Evolutionary conservation across 2,113 vertebrate species (phyloP).

Genomic region (Ptilonorhynchus violaceus): DNA sequence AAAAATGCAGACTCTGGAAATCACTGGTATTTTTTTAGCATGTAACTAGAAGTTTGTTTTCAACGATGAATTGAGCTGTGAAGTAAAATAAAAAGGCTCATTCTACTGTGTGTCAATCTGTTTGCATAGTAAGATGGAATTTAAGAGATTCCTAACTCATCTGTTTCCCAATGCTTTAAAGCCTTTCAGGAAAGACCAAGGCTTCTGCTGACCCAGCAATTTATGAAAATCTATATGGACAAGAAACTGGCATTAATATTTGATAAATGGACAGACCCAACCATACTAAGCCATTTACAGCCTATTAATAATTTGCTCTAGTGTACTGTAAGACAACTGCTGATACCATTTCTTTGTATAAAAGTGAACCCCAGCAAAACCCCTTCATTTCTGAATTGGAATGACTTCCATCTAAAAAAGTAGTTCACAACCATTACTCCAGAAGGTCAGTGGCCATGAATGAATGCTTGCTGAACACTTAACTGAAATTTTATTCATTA

Average conservation of each 20-base stretch:
- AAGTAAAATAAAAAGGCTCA: not conserved
- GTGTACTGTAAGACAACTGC: not conserved
- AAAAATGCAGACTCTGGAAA: not conserved
- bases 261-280: not conserved
- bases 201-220: not conserved
- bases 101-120: not conserved
- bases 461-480: not conserved
- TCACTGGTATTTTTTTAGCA: not conserved
- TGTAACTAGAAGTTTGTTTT: not conserved
- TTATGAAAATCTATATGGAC: not conserved
- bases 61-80: not conserved
- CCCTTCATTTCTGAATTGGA: not conserved
- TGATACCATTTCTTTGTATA: not conserved
- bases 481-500: not conserved
- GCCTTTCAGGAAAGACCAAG: not conserved
- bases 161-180: not conserved
- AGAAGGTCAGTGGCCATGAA: not conserved
- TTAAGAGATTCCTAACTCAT: not conserved
- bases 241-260: not conserved
- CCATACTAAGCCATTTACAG: not conserved
- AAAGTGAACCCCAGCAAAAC: not conserved
- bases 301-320: not conserved
- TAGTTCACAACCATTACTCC: not conserved
- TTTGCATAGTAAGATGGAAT: not conserved
- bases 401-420: not conserved